These are phyloP conservation scores for Apis florea DNA, from an alignment of 1,140 invertebrate genomes.

Conservation along the genomic window DNA sequence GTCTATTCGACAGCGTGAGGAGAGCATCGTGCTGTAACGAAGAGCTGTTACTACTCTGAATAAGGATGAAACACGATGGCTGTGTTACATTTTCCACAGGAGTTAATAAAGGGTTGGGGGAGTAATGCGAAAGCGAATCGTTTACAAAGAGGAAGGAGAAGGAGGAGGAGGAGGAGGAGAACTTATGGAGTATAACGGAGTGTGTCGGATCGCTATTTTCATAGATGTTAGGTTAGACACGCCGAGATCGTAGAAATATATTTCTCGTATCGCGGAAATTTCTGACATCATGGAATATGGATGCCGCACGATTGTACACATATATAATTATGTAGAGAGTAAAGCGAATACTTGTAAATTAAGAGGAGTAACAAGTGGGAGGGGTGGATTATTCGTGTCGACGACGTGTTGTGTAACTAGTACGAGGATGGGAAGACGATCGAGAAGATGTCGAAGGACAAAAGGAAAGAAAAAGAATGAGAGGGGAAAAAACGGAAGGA, in stretches of 20 bases:
- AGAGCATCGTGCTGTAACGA: conserved; percentile 41
- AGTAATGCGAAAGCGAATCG: conserved; percentile 1
- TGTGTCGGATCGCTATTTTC: conserved; percentile 46
- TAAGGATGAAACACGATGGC: conserved; percentile 68
- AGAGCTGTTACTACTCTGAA: conserved; percentile 63
- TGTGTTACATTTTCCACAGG: conserved; percentile 70
- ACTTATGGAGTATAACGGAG: conserved; percentile 15
- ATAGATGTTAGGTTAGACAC: conserved; percentile 30
- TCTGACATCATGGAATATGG: conserved; percentile 28
- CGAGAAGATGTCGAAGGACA: no score
- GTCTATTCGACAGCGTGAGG: neutral
- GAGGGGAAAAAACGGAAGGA: neutral
- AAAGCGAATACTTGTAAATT: conserved; percentile 47
- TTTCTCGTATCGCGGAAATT: conserved; percentile 22
- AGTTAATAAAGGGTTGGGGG: conserved; percentile 44
- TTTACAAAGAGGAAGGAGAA: neutral
- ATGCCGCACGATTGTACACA: conserved; percentile 46
- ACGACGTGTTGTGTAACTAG: conserved; percentile 41
- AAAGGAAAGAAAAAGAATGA: neutral
- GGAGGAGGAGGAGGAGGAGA: conserved; percentile 1
- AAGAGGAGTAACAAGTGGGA: conserved; percentile 8
- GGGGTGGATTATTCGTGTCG: conserved; percentile 30
- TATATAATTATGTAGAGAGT: conserved; percentile 51
- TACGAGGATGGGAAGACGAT: neutral
- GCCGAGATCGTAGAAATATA: conserved; percentile 26